phyloP scores from a whole-genome alignment of 2,888 invertebrate species.

The Rhingia rostrata region DNA sequence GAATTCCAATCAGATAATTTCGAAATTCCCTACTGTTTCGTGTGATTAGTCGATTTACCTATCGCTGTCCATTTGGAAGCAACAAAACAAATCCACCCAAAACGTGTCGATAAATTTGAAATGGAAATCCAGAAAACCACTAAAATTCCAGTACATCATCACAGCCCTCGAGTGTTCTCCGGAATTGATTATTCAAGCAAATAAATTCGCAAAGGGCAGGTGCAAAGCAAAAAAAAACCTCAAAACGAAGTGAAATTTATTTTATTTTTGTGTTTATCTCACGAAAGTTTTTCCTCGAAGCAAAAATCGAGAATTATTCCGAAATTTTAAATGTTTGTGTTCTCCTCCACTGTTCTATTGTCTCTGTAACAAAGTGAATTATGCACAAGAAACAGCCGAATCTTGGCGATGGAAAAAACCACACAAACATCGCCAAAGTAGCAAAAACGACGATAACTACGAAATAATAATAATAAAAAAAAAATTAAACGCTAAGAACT shows the following conservation, averaged over 20 bases:
- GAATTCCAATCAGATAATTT: slow-evolving; percentile 69
- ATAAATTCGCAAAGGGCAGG: slow-evolving; percentile 59
- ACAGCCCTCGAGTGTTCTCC: slow-evolving; percentile 49
- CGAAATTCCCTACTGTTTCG: slow-evolving; percentile 62
- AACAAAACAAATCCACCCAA: not conserved
- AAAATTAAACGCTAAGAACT: slow-evolving; percentile 33
- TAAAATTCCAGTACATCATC: slow-evolving; percentile 27
- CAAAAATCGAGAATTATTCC: slow-evolving; percentile 1
- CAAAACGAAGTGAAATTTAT: slow-evolving; percentile 25
- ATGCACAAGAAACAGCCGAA: slow-evolving; percentile 27
- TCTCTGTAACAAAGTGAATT: not conserved
- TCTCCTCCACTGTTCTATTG: not conserved
- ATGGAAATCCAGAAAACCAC: slow-evolving; percentile 41
- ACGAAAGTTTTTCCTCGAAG: not conserved
- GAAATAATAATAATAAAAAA: not conserved
- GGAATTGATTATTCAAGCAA: slow-evolving; percentile 65
- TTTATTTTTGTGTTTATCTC: slow-evolving; percentile 6
- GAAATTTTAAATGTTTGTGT: not conserved
- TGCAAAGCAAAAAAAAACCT: slow-evolving; percentile 40
- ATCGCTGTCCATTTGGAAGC: slow-evolving; percentile 24
- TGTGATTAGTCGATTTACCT: slow-evolving; percentile 32
- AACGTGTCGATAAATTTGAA: slow-evolving; percentile 18
- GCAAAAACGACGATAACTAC: slow-evolving; percentile 2
- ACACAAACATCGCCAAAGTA: slow-evolving; percentile 36
- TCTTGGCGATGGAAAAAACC: slow-evolving; percentile 26